phyloP scores from a whole-genome alignment of 2,797 vertebrate species.

The Adrianichthys oophorus region DNA sequence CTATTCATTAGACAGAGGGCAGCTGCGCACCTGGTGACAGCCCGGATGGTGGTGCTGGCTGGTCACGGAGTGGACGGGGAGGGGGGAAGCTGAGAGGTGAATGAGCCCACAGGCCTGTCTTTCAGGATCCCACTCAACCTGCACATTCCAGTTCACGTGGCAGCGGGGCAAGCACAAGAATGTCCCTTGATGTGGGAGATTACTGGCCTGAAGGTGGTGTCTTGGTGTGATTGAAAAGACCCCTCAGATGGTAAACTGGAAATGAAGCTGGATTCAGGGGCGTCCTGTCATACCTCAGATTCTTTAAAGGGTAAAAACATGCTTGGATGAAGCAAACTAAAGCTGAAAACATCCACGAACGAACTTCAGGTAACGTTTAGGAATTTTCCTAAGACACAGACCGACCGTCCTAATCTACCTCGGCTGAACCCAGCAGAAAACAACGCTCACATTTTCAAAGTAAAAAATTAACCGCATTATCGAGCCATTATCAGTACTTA shows the following conservation, averaged over 20 bases:
- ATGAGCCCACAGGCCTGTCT: conserved; percentile 58
- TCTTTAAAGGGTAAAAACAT: too few species aligned
- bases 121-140: conserved; percentile 64
- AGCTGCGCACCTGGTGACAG: conserved; percentile 76
- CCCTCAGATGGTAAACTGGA: conserved; percentile 44
- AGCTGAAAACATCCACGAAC: too few species aligned
- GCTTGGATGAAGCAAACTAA: too few species aligned
- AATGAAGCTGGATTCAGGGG: too few species aligned
- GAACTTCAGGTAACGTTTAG: too few species aligned
- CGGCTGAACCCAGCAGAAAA: too few species aligned
- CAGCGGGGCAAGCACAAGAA: conserved; percentile 59
- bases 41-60: conserved; percentile 68
- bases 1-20: conserved; percentile 71
- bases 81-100: conserved; percentile 21
- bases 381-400: too few species aligned
- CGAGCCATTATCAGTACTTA: too few species aligned
- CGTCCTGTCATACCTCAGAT: too few species aligned
- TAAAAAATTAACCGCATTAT: conserved; percentile 1
- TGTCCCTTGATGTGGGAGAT: conserved; percentile 65
- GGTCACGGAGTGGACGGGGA: conserved; percentile 39
- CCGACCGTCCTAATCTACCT: too few species aligned
- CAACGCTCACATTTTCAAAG: too few species aligned
- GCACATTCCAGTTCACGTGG: conserved; percentile 69
- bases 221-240: conserved; percentile 60
- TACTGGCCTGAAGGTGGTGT: conserved; percentile 61